phyloP scores from a whole-genome alignment of 2,113 vertebrate species.

The Promerops cafer region DNA sequence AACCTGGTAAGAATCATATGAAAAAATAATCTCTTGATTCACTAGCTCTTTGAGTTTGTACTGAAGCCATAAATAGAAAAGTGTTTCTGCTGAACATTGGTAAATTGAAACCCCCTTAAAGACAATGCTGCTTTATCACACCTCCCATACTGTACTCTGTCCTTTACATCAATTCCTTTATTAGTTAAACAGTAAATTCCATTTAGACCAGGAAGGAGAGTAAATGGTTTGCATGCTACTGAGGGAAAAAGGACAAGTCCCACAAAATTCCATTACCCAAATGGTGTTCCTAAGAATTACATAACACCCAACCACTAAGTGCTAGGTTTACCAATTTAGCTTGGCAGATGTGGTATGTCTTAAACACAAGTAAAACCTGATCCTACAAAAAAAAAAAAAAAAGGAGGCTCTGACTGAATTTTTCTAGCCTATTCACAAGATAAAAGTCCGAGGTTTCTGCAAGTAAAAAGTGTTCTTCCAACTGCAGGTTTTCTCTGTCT shows the following conservation, averaged over 20 bases:
- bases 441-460: not conserved
- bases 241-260: not conserved
- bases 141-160: not conserved
- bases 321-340: not conserved
- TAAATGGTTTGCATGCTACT: not conserved
- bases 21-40: constrained; percentile 55
- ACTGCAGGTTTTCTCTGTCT: not conserved
- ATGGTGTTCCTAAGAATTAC: not conserved
- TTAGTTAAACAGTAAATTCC: constrained; percentile 60
- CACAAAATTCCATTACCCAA: constrained; percentile 15
- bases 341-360: not conserved
- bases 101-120: constrained; percentile 65
- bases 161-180: constrained; percentile 58
- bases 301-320: not conserved
- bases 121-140: constrained; percentile 62
- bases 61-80: constrained; percentile 37
- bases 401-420: not conserved
- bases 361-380: not conserved
- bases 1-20: constrained; percentile 78
- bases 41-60: constrained; percentile 49
- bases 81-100: constrained; percentile 56
- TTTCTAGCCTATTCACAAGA: not conserved
- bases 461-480: not conserved
- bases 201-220: constrained; percentile 17
- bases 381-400: not conserved